Evolutionary conservation across 2,888 invertebrate genomes (phyloP).

Genomic region (Amiota mariae): DNA sequence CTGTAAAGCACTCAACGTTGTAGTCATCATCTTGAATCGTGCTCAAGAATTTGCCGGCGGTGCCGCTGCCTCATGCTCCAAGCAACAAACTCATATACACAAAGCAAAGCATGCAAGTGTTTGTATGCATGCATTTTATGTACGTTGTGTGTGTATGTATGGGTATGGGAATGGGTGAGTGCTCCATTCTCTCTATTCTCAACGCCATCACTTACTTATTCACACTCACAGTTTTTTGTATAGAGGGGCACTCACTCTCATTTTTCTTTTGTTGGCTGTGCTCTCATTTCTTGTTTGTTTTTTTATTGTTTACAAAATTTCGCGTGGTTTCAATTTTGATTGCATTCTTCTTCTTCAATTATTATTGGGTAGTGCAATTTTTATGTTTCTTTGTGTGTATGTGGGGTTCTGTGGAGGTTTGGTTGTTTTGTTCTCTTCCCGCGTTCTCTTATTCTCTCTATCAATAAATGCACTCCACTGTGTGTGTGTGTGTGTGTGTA

Average conservation of each 20-base stretch:
- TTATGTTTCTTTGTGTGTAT: conserved; percentile 3
- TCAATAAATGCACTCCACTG: too few relatives aligned
- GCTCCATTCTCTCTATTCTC: conserved; percentile 57
- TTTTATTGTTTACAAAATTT: conserved; percentile 49
- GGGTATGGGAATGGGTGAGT: conserved; percentile 42
- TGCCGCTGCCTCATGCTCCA: background rate
- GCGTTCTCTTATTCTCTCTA: too few relatives aligned
- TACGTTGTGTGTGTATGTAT: background rate
- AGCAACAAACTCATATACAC: background rate
- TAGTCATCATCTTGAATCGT: conserved; percentile 20
- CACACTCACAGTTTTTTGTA: conserved; percentile 10
- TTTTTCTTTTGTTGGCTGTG: conserved; percentile 9
- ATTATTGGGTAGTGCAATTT: conserved; percentile 13
- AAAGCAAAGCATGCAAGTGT: too few relatives aligned
- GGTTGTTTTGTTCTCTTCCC: too few relatives aligned
- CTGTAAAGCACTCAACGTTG: background rate
- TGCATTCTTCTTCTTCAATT: conserved; percentile 19
- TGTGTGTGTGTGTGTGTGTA: background rate
- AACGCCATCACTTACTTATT: conserved; percentile 28
- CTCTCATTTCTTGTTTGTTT: conserved; percentile 29
- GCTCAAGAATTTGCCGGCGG: conserved; percentile 16
- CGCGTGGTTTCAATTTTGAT: conserved; percentile 44
- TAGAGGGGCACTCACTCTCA: conserved; percentile 19
- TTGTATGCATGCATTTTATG: too few relatives aligned
- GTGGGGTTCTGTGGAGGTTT: too few relatives aligned